phyloP scores from a whole-genome alignment of 2,113 vertebrate genomes.

The Varanus salvator region DNA sequence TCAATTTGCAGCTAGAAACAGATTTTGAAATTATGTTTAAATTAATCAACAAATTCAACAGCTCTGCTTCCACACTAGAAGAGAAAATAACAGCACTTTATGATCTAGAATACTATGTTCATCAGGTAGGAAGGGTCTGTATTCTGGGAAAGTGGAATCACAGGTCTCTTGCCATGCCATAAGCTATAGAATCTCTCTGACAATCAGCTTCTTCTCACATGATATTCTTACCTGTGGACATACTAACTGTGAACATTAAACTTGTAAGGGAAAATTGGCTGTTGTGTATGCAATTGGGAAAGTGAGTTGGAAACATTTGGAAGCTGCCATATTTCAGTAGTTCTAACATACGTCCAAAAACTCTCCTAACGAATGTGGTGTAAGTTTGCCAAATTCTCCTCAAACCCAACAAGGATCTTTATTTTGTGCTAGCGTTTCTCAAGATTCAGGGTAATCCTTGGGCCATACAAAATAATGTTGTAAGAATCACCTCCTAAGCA shows the following conservation, averaged over 20 bases:
- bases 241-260: no score
- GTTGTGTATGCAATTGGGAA: background rate
- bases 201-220: background rate
- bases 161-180: slow-evolving; percentile 34
- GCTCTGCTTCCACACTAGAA: slow-evolving; percentile 81
- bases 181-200: background rate
- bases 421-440: background rate
- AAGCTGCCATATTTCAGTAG: background rate
- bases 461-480: background rate
- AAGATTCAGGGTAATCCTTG: background rate
- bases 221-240: background rate
- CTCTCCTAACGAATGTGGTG: no score
- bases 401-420: background rate
- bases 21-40: slow-evolving; percentile 91
- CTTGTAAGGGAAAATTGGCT: background rate
- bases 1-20: slow-evolving; percentile 90
- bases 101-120: slow-evolving; percentile 95
- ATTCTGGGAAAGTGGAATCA: slow-evolving; percentile 41
- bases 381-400: background rate
- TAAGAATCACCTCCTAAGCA: background rate
- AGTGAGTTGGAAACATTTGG: background rate
- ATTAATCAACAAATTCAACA: slow-evolving; percentile 86
- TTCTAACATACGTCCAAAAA: background rate
- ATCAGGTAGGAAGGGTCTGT: slow-evolving; percentile 84
- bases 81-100: slow-evolving; percentile 85